Percentiles rank a stretch among this genome's conserved stretches.
These are phyloP conservation scores for Eolophus roseicapilla DNA, from an alignment of 2,113 vertebrate species.

Conservation along the genomic window DNA sequence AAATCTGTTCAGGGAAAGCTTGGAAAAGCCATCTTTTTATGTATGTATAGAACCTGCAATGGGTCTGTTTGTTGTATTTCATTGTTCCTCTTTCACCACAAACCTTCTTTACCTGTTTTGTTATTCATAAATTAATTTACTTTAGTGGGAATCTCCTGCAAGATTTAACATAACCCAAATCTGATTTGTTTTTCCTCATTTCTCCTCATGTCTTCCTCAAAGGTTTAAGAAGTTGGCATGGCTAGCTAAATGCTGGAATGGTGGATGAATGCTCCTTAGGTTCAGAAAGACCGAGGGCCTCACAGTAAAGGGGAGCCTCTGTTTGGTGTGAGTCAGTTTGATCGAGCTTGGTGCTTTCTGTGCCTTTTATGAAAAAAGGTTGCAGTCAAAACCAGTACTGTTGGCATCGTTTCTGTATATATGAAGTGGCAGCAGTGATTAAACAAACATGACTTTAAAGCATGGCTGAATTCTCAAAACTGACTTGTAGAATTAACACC, in stretches of 20 bases:
- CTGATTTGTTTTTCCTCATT: background rate
- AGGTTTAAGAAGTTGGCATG: background rate
- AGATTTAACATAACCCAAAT: background rate
- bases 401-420: background rate
- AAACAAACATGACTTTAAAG: constrained; percentile 28
- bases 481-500: background rate
- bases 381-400: background rate
- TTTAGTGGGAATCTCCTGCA: background rate
- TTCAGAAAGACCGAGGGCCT: background rate
- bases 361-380: background rate
- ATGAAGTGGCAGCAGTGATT: constrained; percentile 31
- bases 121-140: background rate
- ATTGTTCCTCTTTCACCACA: background rate
- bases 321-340: background rate
- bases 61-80: background rate
- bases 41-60: background rate
- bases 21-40: background rate
- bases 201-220: background rate
- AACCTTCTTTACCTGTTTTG: background rate
- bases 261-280: constrained; percentile 1
- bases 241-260: background rate
- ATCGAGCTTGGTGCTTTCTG: background rate
- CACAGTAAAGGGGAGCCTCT: background rate
- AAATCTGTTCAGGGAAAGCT: background rate
- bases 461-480: background rate